Percentiles rank a stretch among this genome's conserved stretches.
These are phyloP conservation scores for Lagenorhynchus albirostris DNA, from an alignment of 2,113 vertebrate species.

Conservation along the genomic window DNA sequence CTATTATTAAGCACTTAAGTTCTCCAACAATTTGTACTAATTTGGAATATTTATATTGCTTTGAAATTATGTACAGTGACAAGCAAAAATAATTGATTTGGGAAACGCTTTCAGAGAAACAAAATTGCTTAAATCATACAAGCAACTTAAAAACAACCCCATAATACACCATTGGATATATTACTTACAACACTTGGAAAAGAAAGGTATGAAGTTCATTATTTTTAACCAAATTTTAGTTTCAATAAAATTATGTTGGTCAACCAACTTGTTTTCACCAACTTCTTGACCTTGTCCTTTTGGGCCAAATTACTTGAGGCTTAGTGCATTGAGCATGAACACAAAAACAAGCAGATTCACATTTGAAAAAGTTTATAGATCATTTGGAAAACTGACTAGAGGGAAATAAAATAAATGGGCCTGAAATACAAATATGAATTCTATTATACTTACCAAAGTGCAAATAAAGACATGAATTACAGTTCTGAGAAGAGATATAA, in stretches of 20 bases:
- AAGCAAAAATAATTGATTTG: not conserved
- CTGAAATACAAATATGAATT: not conserved
- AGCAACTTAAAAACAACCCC: not conserved
- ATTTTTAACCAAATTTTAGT: conserved; percentile 2
- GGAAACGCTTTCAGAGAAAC: not conserved
- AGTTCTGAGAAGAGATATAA: not conserved
- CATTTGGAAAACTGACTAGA: not conserved
- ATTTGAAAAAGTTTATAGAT: not conserved
- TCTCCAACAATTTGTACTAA: not conserved
- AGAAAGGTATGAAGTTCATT: not conserved
- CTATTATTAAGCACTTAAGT: not conserved
- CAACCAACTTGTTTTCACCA: not conserved
- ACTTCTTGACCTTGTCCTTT: not conserved
- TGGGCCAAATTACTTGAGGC: not conserved
- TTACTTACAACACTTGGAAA: not conserved
- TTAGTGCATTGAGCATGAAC: not conserved
- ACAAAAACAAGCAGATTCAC: not conserved
- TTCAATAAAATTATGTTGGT: not conserved
- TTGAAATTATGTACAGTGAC: not conserved
- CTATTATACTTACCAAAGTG: not conserved
- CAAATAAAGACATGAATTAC: not conserved
- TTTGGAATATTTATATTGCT: not conserved
- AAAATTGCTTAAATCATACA: not conserved
- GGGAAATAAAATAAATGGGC: not conserved
- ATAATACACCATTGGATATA: not conserved